These are phyloP conservation scores for Bucorvus abyssinicus DNA, from an alignment of 2,797 vertebrate species.

Conservation along the genomic window DNA sequence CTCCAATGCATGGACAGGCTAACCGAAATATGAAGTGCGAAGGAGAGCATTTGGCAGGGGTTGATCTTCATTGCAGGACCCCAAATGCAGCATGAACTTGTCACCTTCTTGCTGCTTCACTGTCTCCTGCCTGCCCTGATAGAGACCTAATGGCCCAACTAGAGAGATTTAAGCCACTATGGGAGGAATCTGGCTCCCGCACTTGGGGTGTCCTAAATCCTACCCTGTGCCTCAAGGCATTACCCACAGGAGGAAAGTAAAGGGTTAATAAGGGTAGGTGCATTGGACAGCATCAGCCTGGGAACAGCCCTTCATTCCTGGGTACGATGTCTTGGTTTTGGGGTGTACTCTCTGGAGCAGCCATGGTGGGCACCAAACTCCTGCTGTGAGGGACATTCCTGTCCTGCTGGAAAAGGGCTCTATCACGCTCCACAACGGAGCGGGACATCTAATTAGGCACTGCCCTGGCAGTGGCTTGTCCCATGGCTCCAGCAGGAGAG, in stretches of 20 bases:
- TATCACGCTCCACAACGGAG: neutral
- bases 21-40: neutral
- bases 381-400: neutral
- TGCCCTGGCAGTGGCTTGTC: neutral
- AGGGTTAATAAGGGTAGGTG: neutral
- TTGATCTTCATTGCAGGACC: neutral
- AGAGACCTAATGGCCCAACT: neutral
- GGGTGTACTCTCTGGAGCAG: neutral
- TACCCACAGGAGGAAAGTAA: neutral
- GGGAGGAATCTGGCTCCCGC: neutral
- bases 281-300: rapidly evolving
- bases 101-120: neutral
- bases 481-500: neutral
- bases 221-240: rapidly evolving
- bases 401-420: neutral
- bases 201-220: neutral
- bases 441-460: neutral
- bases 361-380: neutral
- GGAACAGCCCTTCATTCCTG: neutral
- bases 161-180: neutral
- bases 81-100: neutral
- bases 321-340: neutral
- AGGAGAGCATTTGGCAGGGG: neutral
- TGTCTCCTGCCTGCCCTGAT: neutral
- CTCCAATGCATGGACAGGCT: neutral